Conservation (phyloP, 2,113 vertebrate genomes). For the Elachura formosa region DNA sequence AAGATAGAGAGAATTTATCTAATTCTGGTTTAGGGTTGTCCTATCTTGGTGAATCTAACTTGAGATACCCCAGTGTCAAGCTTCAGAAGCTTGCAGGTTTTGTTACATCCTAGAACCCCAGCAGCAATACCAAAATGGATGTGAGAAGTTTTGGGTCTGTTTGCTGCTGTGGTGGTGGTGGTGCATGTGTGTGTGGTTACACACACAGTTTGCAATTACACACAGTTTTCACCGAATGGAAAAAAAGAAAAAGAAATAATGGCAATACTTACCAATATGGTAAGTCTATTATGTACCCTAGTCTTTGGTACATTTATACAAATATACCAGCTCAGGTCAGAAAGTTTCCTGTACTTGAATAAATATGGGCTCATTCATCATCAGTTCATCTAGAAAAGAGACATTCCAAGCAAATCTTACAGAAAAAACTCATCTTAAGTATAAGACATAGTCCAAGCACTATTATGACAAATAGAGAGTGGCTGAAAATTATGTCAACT, state of each 20-base stretch:
- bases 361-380: accelerated
- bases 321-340: not conserved
- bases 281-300: not conserved
- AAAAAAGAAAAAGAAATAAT: not conserved
- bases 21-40: not conserved
- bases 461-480: not conserved
- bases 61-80: accelerated
- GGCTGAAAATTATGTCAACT: not conserved
- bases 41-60: not conserved
- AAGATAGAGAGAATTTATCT: not conserved
- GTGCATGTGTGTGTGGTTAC: not conserved
- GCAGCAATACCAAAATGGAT: not conserved
- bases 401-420: not conserved
- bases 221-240: not conserved
- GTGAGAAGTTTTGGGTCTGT: accelerated
- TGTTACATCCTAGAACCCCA: not conserved
- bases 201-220: not conserved
- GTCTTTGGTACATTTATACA: not conserved
- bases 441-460: not conserved
- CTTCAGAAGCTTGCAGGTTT: not conserved
- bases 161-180: not conserved
- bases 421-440: not conserved
- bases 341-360: not conserved
- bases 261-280: no score
- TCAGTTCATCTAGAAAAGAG: not conserved